Conservation (phyloP, 2,797 vertebrate genomes). For the Microcaecilia unicolor region DNA sequence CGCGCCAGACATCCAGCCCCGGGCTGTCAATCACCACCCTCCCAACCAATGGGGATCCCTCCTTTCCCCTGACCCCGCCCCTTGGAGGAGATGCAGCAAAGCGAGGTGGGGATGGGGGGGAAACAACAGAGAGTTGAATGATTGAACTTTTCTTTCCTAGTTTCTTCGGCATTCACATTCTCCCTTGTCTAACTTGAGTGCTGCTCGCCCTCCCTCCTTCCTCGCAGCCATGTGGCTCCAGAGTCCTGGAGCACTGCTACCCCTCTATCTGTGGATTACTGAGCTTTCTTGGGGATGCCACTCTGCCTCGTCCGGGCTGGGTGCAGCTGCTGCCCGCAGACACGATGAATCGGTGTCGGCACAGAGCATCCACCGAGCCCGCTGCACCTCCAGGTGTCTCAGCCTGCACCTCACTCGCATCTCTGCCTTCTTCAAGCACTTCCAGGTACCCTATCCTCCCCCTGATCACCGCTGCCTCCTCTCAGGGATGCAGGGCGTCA, state of each 20-base stretch:
- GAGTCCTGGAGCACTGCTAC: slow-evolving; percentile 48
- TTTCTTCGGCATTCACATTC: slow-evolving; percentile 25
- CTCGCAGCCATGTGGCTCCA: slow-evolving; percentile 64
- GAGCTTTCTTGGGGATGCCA: slow-evolving; percentile 46
- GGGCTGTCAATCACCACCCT: too few species aligned
- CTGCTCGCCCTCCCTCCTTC: too few species aligned
- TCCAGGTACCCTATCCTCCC: slow-evolving; percentile 80
- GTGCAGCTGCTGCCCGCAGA: slow-evolving; percentile 47
- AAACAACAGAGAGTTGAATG: slow-evolving; percentile 37
- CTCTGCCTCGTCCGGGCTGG: slow-evolving; percentile 34
- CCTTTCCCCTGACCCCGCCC: too few species aligned
- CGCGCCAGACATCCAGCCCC: too few species aligned
- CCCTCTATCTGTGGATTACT: slow-evolving; percentile 73
- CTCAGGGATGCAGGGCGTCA: too few species aligned
- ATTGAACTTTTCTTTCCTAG: slow-evolving; percentile 49
- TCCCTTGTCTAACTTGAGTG: not conserved
- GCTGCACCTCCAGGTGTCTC: slow-evolving; percentile 87
- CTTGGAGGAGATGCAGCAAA: slow-evolving; percentile 13
- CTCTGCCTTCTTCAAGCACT: slow-evolving; percentile 82
- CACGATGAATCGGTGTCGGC: slow-evolving; percentile 75
- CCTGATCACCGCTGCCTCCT: too few species aligned
- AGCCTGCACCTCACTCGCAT: slow-evolving; percentile 94
- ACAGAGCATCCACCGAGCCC: slow-evolving; percentile 68
- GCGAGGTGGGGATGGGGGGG: slow-evolving; percentile 3
- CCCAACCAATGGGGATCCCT: too few species aligned